These are phyloP conservation scores for Pseudobourletiella spinata DNA, from an alignment of 1,140 invertebrate genomes.

Conservation along the genomic window DNA sequence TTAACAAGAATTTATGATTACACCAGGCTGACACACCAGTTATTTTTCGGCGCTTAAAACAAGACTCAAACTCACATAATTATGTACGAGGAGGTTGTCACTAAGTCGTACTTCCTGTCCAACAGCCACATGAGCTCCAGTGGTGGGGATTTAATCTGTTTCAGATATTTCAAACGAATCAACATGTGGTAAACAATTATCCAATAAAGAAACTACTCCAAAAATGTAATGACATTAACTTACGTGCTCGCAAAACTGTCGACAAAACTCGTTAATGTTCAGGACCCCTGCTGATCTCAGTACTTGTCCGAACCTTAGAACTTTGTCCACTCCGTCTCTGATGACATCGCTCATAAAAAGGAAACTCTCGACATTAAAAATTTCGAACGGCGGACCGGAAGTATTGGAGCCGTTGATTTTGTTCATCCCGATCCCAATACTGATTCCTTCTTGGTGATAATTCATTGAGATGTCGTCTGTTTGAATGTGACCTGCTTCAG, in stretches of 20 bases:
- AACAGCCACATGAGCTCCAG: slow-evolving; percentile 29
- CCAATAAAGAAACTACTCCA: too few relatives aligned
- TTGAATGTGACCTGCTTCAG: too few relatives aligned
- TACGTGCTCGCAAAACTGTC: slow-evolving; percentile 3
- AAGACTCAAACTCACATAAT: slow-evolving; percentile 24
- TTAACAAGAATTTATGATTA: neutral
- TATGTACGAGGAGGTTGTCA: slow-evolving; percentile 20
- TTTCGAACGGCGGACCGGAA: too few relatives aligned
- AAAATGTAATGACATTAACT: too few relatives aligned
- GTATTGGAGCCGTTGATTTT: too few relatives aligned
- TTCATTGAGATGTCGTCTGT: too few relatives aligned
- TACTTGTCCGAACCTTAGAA: neutral
- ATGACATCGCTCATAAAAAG: neutral
- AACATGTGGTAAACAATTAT: too few relatives aligned
- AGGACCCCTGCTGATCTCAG: neutral
- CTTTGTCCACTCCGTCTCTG: neutral
- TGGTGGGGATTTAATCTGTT: slow-evolving; percentile 23
- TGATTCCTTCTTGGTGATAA: too few relatives aligned
- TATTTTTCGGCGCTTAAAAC: too few relatives aligned
- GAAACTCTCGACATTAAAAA: neutral
- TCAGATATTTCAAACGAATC: too few relatives aligned
- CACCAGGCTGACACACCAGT: neutral
- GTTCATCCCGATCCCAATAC: too few relatives aligned
- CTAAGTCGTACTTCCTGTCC: slow-evolving; percentile 15
- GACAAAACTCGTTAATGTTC: neutral